These are phyloP conservation scores for Drosophila differens DNA, from an alignment of 2,888 invertebrate genomes.

Conservation along the genomic window DNA sequence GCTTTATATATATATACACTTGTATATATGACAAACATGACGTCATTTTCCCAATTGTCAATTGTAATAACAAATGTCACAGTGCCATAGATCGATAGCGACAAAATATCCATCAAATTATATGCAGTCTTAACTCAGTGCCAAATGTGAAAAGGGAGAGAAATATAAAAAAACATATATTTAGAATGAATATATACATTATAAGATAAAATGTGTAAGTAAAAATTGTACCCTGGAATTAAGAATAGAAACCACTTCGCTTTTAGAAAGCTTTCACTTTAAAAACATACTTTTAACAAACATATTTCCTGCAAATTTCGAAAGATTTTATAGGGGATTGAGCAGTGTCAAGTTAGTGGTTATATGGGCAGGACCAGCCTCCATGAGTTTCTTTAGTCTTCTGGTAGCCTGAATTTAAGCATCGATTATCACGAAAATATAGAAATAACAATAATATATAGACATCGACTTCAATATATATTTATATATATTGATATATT, in stretches of 20 bases:
- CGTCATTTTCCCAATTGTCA: slow-evolving; percentile 26
- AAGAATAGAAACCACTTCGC: not conserved
- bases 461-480: no score
- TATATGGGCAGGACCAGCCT: not conserved
- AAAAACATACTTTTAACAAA: not conserved
- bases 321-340: not conserved
- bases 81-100: not conserved
- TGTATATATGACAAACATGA: slow-evolving; percentile 21
- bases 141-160: not conserved
- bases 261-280: not conserved
- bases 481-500: no score
- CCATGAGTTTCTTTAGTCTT: not conserved
- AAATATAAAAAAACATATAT: not conserved
- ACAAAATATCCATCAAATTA: not conserved
- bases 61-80: not conserved
- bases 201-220: not conserved
- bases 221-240: not conserved
- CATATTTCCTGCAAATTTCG: not conserved
- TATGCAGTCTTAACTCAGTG: not conserved
- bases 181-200: not conserved
- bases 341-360: not conserved
- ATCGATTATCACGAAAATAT: no score
- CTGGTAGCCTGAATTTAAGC: no score
- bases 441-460: no score
- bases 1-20: not conserved